Conservation (phyloP, 2,888 invertebrate species). For the Ephialtes manifestator region DNA sequence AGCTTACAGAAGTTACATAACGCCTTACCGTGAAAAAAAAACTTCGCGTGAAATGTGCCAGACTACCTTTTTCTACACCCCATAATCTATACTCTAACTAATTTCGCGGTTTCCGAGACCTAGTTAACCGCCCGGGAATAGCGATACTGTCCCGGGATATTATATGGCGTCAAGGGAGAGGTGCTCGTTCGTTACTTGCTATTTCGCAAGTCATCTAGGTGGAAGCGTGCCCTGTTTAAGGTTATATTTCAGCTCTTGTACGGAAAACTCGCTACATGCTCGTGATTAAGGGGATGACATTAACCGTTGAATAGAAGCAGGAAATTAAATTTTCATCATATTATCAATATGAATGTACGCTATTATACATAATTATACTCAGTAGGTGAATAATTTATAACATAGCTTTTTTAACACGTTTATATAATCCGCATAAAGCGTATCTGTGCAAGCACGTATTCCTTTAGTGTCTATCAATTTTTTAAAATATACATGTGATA, state of each 20-base stretch:
- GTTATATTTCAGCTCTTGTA: neutral
- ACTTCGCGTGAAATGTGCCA: no score
- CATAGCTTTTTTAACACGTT: neutral
- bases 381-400: neutral
- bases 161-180: neutral
- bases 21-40: no score
- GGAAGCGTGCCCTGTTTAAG: constrained; percentile 1
- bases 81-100: no score
- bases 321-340: neutral
- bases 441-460: no score
- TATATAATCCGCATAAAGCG: no score
- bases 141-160: constrained; percentile 14
- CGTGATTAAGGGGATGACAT: constrained; percentile 1
- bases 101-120: neutral
- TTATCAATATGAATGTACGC: neutral
- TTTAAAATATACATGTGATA: no score
- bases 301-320: neutral
- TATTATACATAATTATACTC: neutral
- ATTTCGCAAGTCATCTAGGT: neutral
- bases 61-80: no score
- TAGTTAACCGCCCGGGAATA: constrained; percentile 5
- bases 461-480: no score
- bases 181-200: neutral
- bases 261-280: neutral
- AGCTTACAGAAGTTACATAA: no score